Percentiles rank a stretch among this genome's conserved stretches.
Evolutionary conservation across 2,888 invertebrate genomes (phyloP).

Genomic region (Idaea straminata): DNA sequence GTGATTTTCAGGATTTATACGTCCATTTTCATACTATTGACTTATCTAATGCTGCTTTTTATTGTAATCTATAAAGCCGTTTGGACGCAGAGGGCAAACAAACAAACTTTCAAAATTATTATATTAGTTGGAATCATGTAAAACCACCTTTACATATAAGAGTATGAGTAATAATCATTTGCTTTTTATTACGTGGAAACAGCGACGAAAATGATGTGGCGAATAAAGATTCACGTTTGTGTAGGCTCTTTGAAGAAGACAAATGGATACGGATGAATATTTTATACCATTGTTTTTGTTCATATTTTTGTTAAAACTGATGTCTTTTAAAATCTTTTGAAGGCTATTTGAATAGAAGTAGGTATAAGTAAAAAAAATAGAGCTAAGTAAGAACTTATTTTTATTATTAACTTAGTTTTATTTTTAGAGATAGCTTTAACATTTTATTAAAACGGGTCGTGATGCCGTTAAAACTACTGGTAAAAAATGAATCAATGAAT

Average conservation of each 20-base stretch:
- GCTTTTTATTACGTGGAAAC: slow-evolving; percentile 55
- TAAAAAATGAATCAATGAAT: no score
- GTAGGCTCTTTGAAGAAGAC: slow-evolving; percentile 39
- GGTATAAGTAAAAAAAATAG: no score
- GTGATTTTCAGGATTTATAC: no score
- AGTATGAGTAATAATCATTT: slow-evolving; percentile 47
- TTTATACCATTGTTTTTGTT: slow-evolving; percentile 31
- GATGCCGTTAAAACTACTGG: no score
- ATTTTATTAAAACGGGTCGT: no score
- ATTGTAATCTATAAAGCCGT: no score
- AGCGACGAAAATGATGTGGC: slow-evolving; percentile 43
- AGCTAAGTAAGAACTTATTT: no score
- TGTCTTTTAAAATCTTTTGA: neutral
- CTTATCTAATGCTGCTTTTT: no score
- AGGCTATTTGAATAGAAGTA: neutral
- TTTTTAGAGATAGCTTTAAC: no score
- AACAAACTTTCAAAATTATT: no score
- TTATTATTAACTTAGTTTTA: no score
- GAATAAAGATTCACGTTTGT: slow-evolving; percentile 31
- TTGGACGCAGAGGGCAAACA: neutral
- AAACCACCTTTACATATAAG: slow-evolving; percentile 21
- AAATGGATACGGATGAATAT: slow-evolving; percentile 41
- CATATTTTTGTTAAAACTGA: slow-evolving; percentile 9
- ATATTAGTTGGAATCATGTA: neutral
- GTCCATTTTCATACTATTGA: no score